Base-by-base conservation (phyloP, 2,797 vertebrate genomes). In the Sebastes matsubarae region DNA sequence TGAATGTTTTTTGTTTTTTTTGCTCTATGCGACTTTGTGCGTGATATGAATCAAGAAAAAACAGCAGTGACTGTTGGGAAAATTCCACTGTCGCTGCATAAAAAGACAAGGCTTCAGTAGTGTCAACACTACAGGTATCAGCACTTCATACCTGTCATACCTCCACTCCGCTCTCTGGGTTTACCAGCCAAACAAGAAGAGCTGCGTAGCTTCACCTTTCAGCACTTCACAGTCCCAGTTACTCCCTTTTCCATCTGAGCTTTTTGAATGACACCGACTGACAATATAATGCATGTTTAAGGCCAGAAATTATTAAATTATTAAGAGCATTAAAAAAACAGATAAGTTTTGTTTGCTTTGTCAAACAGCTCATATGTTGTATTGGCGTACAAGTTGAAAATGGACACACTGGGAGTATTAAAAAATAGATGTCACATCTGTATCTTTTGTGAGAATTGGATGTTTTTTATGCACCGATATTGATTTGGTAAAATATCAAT, bases 121-220 rank as follows among this genome's bases (percentile, higher is more conserved):
- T 81, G 75, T 88, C 87, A 87, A 72, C 86, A 72, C 0, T 1
- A 27, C 42, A 65, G 22, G 4, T 46, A 77, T 68, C 70, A 13
- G 66, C 71, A 1, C 1, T 32, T 83, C 88, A 88, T 87, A 75
- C 75, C 76, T 64, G 75, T 80, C 90, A 90, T 87, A 75, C 80
- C 66, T 80, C 6, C 13, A n/a, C 36, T 38, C 27, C 11, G 24
- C 10, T 73, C 68, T 65, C 16, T 20, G 36, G 46, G 20, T 32
- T 72, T 65, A 76, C 65, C 12, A 58, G 14, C 64, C 57, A 46
- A 70, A 88, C 78, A 34, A 71, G 52, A 74, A 18, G 6, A 46
- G 46, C 58, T 11, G 16, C 8, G 9, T 9, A 22, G 13, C 29
- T 5, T 6, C 34, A 34, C 7, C 34, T 60, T 8, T 67, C 12